Evolutionary conservation across 2,888 invertebrate species (phyloP).

Genomic region (Chalcis sispes): DNA sequence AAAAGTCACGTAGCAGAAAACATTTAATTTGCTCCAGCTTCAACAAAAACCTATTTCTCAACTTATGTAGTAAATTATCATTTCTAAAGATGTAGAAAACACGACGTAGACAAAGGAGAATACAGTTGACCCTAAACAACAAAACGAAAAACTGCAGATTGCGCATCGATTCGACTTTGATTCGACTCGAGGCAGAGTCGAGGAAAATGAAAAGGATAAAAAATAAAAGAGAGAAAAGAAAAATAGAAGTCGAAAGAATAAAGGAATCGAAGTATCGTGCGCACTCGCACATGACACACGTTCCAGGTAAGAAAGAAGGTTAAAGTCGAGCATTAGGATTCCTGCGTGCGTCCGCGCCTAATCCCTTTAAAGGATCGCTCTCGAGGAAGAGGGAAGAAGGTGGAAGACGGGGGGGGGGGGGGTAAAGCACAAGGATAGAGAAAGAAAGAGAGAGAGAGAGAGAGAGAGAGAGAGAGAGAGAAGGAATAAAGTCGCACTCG

Average conservation of each 20-base stretch:
- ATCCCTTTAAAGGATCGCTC: conserved; percentile 55
- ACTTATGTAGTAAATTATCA: no score
- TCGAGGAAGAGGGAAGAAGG: conserved; percentile 11
- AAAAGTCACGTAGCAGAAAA: no score
- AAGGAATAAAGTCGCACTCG: no score
- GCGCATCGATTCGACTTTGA: conserved; percentile 42
- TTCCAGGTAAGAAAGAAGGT: conserved; percentile 32
- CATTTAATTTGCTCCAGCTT: no score
- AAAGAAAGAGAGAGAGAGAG: no score
- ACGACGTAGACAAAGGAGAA: not conserved
- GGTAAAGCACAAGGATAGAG: not conserved
- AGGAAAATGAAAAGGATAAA: no score
- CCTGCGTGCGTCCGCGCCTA: conserved; percentile 52
- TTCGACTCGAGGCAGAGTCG: no score
- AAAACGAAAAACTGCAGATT: not conserved
- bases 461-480: no score
- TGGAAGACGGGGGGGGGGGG: not conserved
- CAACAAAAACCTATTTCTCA: no score
- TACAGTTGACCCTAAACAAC: not conserved
- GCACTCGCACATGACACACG: no score
- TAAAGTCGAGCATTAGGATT: conserved; percentile 54
- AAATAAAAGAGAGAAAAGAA: no score
- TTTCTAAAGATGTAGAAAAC: conserved; percentile 22
- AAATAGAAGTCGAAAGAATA: not conserved
- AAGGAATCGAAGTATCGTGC: conserved; percentile 20